These are phyloP conservation scores for Poeciliopsis infans DNA, from an alignment of 2,797 vertebrate genomes.

Conservation along the genomic window DNA sequence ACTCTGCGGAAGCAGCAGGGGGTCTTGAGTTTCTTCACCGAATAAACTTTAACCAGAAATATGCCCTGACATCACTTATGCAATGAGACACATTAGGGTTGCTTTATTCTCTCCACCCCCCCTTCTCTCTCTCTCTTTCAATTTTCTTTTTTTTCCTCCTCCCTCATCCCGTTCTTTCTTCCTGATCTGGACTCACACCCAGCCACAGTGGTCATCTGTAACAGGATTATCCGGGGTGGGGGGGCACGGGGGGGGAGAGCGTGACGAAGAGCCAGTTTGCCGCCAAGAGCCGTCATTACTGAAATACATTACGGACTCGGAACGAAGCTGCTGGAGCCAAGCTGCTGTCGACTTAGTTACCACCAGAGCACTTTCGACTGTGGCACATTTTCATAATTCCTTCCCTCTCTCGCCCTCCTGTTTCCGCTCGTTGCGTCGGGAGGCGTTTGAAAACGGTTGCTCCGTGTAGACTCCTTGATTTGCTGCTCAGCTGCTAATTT, in stretches of 20 bases:
- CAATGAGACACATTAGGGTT: not conserved
- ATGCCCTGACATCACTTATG: conserved; percentile 19
- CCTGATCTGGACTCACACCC: conserved; percentile 45
- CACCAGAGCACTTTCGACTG: conserved; percentile 61
- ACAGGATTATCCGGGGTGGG: conserved; percentile 60
- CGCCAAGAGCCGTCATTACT: conserved; percentile 65
- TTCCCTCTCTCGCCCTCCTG: conserved; percentile 38
- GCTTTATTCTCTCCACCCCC: not conserved
- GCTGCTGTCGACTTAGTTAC: conserved; percentile 77
- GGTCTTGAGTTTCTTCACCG: conserved; percentile 50
- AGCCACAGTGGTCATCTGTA: conserved; percentile 73
- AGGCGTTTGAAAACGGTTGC: conserved; percentile 24
- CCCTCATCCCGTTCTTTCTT: conserved; percentile 20
- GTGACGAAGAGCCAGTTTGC: conserved; percentile 70
- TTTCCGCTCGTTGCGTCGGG: conserved; percentile 30
- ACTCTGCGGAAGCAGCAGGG: conserved; percentile 47
- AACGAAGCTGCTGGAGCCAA: conserved; percentile 69
- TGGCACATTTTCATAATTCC: conserved; percentile 69
- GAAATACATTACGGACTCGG: conserved; percentile 75
- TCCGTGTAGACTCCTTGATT: not conserved
- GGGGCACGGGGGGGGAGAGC: conserved; percentile 51
- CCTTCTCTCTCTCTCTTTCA: not conserved
- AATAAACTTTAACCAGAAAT: conserved; percentile 54
- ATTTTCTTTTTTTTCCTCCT: conserved; percentile 15
- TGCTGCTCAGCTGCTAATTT: conserved; percentile 6